phyloP scores from a whole-genome alignment of 2,797 vertebrate genomes.

The Atherinosoma microstoma region DNA sequence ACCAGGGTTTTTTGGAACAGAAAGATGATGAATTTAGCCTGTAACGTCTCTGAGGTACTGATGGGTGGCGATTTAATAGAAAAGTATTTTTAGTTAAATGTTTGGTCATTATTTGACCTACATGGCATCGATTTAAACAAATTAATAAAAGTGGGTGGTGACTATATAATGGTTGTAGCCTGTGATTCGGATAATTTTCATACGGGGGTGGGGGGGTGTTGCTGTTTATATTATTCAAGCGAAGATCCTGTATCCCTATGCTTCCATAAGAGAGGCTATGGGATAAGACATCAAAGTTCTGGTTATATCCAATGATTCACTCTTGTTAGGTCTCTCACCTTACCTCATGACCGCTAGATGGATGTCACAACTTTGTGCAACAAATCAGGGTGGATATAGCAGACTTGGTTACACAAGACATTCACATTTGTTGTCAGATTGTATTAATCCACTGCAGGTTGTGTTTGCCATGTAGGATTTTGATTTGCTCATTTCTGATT shows the following conservation, averaged over 20 bases:
- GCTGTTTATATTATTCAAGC: too few species aligned
- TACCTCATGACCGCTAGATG: not conserved
- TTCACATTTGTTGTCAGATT: not conserved
- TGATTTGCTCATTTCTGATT: not conserved
- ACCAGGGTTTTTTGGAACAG: not conserved
- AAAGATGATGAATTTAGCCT: not conserved
- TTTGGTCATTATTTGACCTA: not conserved
- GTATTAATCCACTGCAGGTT: not conserved
- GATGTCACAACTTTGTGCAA: not conserved
- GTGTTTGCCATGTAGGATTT: not conserved
- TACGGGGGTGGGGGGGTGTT: too few species aligned
- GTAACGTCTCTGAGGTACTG: not conserved
- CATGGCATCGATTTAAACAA: not conserved
- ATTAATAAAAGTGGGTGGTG: not conserved
- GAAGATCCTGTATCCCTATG: not conserved
- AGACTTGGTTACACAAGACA: not conserved
- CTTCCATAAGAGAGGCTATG: not conserved
- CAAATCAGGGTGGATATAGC: conserved; percentile 4
- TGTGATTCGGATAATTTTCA: not conserved
- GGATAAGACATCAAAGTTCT: not conserved
- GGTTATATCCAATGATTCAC: not conserved
- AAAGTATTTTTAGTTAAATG: not conserved
- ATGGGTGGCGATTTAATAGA: not conserved
- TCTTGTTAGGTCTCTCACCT: not conserved
- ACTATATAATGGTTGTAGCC: not conserved